Evolutionary conservation across 2,888 invertebrate species (phyloP).

Genomic region (Ernsta delagoae): DNA sequence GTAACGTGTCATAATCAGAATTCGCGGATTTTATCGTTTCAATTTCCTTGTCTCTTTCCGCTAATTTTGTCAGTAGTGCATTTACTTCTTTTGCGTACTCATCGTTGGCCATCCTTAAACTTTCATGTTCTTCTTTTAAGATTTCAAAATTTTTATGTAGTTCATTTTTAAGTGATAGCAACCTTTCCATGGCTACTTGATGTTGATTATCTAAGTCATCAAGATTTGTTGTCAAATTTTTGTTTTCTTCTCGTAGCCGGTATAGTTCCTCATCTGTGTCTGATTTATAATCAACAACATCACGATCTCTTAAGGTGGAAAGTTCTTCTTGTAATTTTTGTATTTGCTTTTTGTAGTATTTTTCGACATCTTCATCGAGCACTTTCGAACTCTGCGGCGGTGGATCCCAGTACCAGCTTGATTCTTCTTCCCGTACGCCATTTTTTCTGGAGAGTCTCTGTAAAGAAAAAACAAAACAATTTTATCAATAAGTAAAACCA

Average conservation of each 20-base stretch:
- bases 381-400: conserved; percentile 57
- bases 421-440: conserved; percentile 76
- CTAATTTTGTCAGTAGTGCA: conserved; percentile 68
- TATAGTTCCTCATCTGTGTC: conserved; percentile 68
- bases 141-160: conserved; percentile 80
- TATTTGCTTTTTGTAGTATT: conserved; percentile 66
- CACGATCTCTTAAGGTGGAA: conserved; percentile 68
- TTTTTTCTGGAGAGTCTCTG: conserved; percentile 74
- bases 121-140: conserved; percentile 76
- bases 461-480: conserved; percentile 54
- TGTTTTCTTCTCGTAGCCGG: conserved; percentile 84
- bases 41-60: conserved; percentile 74
- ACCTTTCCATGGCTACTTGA: conserved; percentile 87
- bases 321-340: conserved; percentile 69
- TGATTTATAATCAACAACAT: conserved; percentile 49
- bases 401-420: conserved; percentile 84
- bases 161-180: conserved; percentile 81
- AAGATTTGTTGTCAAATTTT: conserved; percentile 83
- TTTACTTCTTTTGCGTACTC: conserved; percentile 75
- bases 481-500: conserved; percentile 26
- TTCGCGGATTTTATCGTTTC: conserved; percentile 54
- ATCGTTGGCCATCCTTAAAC: conserved; percentile 73
- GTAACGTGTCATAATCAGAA: conserved; percentile 69
- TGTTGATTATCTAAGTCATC: conserved; percentile 91
- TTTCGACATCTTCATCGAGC: conserved; percentile 52